Conservation (phyloP, 2,797 vertebrate genomes). For the Coccyzus lansbergi region DNA sequence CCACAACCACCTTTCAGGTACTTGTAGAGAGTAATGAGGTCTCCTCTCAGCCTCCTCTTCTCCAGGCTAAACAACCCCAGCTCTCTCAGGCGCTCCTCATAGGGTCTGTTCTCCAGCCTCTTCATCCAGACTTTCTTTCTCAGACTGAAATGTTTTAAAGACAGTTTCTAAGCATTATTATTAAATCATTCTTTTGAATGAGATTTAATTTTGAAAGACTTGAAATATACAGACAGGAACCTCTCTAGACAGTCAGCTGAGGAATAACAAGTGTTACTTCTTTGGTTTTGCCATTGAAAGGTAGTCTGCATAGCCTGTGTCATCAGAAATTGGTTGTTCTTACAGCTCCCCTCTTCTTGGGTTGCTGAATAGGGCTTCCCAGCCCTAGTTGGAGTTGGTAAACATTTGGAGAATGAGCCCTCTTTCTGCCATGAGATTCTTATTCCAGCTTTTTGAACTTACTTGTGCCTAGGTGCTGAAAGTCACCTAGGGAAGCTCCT, state of each 20-base stretch:
- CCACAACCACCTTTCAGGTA: no score
- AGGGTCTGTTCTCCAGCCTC: no score
- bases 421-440: not conserved
- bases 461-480: not conserved
- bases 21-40: no score
- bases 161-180: not conserved
- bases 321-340: not conserved
- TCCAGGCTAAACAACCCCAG: no score
- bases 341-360: not conserved
- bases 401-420: not conserved
- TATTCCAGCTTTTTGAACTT: not conserved
- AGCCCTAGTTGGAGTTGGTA: not conserved
- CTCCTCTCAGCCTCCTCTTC: no score
- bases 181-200: not conserved
- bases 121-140: not conserved
- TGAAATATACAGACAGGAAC: not conserved
- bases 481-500: not conserved
- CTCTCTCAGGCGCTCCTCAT: no score
- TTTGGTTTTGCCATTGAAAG: not conserved
- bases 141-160: not conserved
- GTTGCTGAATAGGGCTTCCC: not conserved
- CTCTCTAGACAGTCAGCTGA: not conserved
- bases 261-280: not conserved
- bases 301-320: not conserved
- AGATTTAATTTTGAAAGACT: not conserved